Conservation (phyloP, 1,140 invertebrate species). For the Centruroides sculpturatus region DNA sequence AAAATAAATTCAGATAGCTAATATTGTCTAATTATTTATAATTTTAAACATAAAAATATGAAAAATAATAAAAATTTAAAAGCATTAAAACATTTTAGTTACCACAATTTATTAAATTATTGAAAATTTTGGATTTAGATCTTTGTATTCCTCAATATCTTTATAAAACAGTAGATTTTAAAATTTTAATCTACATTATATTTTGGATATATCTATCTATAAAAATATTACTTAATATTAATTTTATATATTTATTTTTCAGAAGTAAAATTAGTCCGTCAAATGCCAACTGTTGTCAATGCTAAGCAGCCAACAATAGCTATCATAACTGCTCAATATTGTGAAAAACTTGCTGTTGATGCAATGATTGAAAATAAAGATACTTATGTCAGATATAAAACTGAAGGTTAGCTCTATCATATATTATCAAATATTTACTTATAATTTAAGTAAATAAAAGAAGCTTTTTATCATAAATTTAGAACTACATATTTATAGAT, state of each 20-base stretch:
- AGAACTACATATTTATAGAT: too few species aligned
- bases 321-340: slow-evolving; percentile 93
- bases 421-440: too few species aligned
- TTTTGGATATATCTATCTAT: not conserved
- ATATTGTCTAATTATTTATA: too few species aligned
- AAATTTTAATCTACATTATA: not conserved
- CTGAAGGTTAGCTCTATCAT: slow-evolving; percentile 60
- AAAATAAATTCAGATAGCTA: too few species aligned
- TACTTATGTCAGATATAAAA: slow-evolving; percentile 93
- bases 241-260: not conserved
- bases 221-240: not conserved
- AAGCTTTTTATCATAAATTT: too few species aligned
- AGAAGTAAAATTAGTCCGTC: slow-evolving; percentile 55
- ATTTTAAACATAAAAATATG: too few species aligned
- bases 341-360: slow-evolving; percentile 97
- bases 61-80: too few species aligned
- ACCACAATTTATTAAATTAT: too few species aligned
- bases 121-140: not conserved
- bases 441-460: too few species aligned
- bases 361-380: slow-evolving; percentile 97
- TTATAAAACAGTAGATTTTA: not conserved
- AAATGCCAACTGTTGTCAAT: slow-evolving; percentile 82
- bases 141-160: not conserved
- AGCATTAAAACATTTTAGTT: too few species aligned
- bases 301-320: slow-evolving; percentile 94